Conservation (phyloP, 1,140 invertebrate genomes). For the Asbolus verrucosus region DNA sequence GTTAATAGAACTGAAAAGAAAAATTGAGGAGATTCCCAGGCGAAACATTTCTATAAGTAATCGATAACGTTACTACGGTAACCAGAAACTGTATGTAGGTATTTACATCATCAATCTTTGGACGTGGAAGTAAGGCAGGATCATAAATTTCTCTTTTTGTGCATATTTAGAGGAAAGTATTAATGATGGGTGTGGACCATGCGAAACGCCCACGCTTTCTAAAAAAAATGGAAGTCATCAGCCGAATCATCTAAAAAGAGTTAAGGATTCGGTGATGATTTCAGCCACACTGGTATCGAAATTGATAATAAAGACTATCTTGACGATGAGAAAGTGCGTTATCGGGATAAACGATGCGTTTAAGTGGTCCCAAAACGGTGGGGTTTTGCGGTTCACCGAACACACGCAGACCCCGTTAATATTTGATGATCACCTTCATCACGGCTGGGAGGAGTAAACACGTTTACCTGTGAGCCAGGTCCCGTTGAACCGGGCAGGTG, state of each 20-base stretch:
- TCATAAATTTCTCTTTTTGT: slow-evolving; percentile 22
- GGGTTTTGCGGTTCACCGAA: slow-evolving; percentile 17
- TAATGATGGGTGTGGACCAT: not conserved
- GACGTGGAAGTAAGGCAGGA: slow-evolving; percentile 14
- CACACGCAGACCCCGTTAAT: slow-evolving; percentile 12
- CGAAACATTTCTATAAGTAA: slow-evolving; percentile 45
- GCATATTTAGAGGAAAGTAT: slow-evolving; percentile 6
- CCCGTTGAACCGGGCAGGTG: slow-evolving; percentile 76
- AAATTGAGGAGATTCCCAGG: slow-evolving; percentile 25
- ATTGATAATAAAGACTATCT: slow-evolving; percentile 12
- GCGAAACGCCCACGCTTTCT: too few relatives aligned
- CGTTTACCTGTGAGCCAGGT: slow-evolving; percentile 83
- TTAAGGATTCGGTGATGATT: slow-evolving; percentile 9
- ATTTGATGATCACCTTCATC: slow-evolving; percentile 9
- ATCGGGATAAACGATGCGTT: slow-evolving; percentile 19
- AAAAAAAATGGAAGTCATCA: not conserved
- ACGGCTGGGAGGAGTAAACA: not conserved
- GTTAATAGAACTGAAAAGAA: slow-evolving; percentile 16
- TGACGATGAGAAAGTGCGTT: slow-evolving; percentile 17
- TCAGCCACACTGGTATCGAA: not conserved
- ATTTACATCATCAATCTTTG: slow-evolving; percentile 41
- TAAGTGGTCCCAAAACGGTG: not conserved
- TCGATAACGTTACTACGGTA: slow-evolving; percentile 43
- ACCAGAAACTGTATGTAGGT: slow-evolving; percentile 42
- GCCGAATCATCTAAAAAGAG: not conserved